These are phyloP conservation scores for Micrasema minimum DNA, from an alignment of 1,140 invertebrate genomes.

Conservation along the genomic window DNA sequence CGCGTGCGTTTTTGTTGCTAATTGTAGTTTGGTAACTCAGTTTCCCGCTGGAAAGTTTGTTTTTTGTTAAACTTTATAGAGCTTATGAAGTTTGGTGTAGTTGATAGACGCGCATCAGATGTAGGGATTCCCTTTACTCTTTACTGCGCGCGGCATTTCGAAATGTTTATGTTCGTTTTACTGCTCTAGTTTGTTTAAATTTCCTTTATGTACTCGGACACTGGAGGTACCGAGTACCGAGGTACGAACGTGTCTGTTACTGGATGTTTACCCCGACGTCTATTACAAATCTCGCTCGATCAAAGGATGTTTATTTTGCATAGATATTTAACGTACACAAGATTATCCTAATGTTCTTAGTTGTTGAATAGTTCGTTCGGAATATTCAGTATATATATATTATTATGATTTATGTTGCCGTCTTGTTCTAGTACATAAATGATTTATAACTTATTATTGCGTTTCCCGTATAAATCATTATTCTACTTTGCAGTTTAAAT, in stretches of 20 bases:
- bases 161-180: conserved; percentile 20
- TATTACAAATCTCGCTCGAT: conserved; percentile 16
- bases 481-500: too few species aligned
- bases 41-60: background rate
- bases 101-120: background rate
- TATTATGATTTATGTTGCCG: background rate
- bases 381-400: background rate
- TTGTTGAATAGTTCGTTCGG: background rate
- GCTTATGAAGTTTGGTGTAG: background rate
- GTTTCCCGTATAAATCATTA: too few species aligned
- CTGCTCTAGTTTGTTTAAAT: conserved; percentile 8
- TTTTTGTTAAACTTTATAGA: conserved; percentile 1
- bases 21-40: background rate
- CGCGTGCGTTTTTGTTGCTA: background rate
- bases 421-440: background rate
- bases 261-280: conserved; percentile 2
- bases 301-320: conserved; percentile 25
- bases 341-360: background rate
- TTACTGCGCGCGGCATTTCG: background rate
- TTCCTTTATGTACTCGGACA: conserved; percentile 20
- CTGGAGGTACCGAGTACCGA: too few species aligned
- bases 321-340: conserved; percentile 2
- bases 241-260: background rate
- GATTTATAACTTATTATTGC: background rate
- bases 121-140: background rate